Evolutionary conservation across 2,113 vertebrate species (phyloP), one percentile per base, ranked within the genome.

Genomic region (Madoqua kirkii): DNA sequence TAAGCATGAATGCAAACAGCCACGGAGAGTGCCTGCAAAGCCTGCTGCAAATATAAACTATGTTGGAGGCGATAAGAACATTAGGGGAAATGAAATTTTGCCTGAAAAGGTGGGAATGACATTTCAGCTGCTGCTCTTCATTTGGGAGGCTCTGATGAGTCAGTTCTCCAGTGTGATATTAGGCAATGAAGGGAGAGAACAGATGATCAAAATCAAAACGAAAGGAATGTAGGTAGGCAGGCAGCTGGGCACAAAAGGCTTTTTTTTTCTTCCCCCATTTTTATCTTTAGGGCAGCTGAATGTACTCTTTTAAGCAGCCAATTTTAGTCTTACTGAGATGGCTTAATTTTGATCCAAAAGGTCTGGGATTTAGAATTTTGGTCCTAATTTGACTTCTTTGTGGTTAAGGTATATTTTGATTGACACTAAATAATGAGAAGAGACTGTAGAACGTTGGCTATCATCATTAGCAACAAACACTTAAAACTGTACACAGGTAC

Each of bases 351-450:
- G 31, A 94, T 78, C 15, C 29, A 71, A 59, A 93, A 71, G 8
- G 93, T 54, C 33, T 59, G 48, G 85, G 89, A 94, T 81, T 88
- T 88, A 93, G 78, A 95, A 91, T 97, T 59, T 92, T 87, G 84
- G 60, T 45, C 9, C 71, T 88, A 52, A 79, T 93, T 59, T 60
- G 87, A 83, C 62, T 57, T 74, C 19, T 62, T 92, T 43, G n/a
- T 74, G 59, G 31, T 92, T 59, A 84, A 93, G 92, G 23, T 76
- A 93, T 21, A 94, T 33, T 91, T 50, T 95, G 40, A 50, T 57
- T 62, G 76, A 79, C 9, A 48, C 29, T 74, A 88, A 59, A 6
- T 12, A 45, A 40, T 87, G 71, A 86, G 87, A 55, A 45, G 14
- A 74, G 50, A 59, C 76, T 78, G 27, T 0, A 25, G 25, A 79